These are phyloP conservation scores for Scyliorhinus canicula DNA, from an alignment of 2,797 vertebrate species.

Conservation along the genomic window DNA sequence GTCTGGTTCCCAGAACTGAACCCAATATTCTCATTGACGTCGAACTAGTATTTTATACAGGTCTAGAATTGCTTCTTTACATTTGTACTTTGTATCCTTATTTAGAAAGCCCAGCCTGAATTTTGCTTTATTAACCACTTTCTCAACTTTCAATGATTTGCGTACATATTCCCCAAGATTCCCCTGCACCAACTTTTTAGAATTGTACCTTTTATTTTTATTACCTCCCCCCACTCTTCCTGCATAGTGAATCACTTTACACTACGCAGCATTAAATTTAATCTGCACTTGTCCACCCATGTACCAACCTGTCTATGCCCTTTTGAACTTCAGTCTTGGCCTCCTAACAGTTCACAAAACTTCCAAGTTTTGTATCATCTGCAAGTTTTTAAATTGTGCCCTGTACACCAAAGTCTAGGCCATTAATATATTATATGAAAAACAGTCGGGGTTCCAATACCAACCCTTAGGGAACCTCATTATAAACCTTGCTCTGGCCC, in stretches of 20 bases:
- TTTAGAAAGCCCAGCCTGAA: neutral
- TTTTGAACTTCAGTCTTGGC: too few relatives aligned
- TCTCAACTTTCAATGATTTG: neutral
- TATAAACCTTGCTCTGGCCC: neutral
- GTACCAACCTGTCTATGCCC: too few relatives aligned
- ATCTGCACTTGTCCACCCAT: neutral
- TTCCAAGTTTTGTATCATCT: neutral
- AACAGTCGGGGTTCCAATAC: neutral
- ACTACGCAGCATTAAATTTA: neutral
- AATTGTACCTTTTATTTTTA: neutral
- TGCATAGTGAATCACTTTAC: neutral
- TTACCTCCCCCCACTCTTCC: neutral
- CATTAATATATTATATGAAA: neutral
- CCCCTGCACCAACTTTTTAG: too few relatives aligned
- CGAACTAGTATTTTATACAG: neutral
- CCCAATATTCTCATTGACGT: neutral
- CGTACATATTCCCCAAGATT: neutral
- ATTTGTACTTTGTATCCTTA: neutral
- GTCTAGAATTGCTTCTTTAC: neutral
- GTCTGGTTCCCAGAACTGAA: neutral
- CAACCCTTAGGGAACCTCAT: neutral
- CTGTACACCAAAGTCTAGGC: neutral
- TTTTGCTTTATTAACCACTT: neutral
- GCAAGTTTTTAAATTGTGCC: neutral
- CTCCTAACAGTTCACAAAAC: neutral